Percentiles rank a stretch among this genome's conserved stretches.
These are phyloP conservation scores for Drosophila nasuta DNA, from an alignment of 1,140 invertebrate species.

Conservation along the genomic window DNA sequence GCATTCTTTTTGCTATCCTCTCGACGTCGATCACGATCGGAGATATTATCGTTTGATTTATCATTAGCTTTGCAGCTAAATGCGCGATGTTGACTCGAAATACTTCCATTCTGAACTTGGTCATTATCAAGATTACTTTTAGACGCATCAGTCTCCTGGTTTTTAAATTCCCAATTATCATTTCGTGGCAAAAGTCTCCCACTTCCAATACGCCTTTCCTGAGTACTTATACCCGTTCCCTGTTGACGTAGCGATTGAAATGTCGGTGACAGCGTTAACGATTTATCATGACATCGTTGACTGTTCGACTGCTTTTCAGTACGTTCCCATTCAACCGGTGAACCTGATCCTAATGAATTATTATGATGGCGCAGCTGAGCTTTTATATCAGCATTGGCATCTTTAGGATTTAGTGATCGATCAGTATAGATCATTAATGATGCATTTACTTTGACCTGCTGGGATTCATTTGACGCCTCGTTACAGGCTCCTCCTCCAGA, in stretches of 20 bases:
- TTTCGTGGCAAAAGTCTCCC: conserved; percentile 89
- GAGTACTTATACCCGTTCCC: conserved; percentile 7
- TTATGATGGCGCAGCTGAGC: conserved; percentile 3
- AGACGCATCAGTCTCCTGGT: conserved; percentile 53
- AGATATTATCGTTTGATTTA: conserved; percentile 10
- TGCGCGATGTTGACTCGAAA: conserved; percentile 31
- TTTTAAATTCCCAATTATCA: conserved; percentile 87
- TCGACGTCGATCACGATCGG: conserved; percentile 37
- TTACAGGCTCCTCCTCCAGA: neutral
- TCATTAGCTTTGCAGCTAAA: conserved; percentile 35
- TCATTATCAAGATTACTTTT: conserved; percentile 55
- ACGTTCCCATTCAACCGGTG: conserved; percentile 35
- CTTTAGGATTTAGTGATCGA: neutral
- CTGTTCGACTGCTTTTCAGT: conserved; percentile 26
- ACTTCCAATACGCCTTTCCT: conserved; percentile 89
- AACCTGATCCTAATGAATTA: conserved; percentile 7
- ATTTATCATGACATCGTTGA: conserved; percentile 36
- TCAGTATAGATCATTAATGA: conserved; percentile 1
- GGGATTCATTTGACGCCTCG: conserved; percentile 36
- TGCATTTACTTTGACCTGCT: conserved; percentile 34
- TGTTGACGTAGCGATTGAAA: conserved; percentile 29
- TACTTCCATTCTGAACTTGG: conserved; percentile 33
- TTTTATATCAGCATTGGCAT: conserved; percentile 7
- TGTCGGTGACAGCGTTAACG: conserved; percentile 49
- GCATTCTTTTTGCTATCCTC: conserved; percentile 44